Percentiles rank a stretch among this genome's conserved stretches.
These are phyloP conservation scores for Siniperca chuatsi DNA, from an alignment of 2,113 vertebrate species.

Conservation along the genomic window DNA sequence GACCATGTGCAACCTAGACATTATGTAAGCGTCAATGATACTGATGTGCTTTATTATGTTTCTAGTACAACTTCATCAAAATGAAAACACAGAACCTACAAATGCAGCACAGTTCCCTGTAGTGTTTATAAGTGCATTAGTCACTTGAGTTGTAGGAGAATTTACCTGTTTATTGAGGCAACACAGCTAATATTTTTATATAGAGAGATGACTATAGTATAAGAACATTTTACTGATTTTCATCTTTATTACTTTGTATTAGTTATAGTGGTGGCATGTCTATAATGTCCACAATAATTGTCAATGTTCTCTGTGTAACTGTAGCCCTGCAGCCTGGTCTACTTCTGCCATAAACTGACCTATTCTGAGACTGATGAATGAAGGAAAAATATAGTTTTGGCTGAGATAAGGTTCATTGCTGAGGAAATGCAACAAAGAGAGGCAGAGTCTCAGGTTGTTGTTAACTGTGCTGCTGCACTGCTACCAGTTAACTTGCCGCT, in stretches of 20 bases:
- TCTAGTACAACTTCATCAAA: slow-evolving; percentile 63
- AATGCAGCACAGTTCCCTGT: slow-evolving; percentile 68
- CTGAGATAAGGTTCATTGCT: slow-evolving; percentile 8
- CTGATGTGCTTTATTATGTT: slow-evolving; percentile 66
- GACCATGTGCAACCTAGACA: slow-evolving; percentile 56
- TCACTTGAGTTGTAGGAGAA: slow-evolving; percentile 59
- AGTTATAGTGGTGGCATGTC: slow-evolving; percentile 36
- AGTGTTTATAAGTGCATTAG: slow-evolving; percentile 67
- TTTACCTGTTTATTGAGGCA: slow-evolving; percentile 60
- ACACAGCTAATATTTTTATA: slow-evolving; percentile 58
- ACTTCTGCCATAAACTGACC: slow-evolving; percentile 10
- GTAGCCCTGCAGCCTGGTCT: slow-evolving; percentile 14
- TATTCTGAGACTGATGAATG: slow-evolving; percentile 17
- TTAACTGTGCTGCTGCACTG: slow-evolving; percentile 30
- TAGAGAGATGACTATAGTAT: slow-evolving; percentile 55
- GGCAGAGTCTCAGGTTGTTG: slow-evolving; percentile 15
- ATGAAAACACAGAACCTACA: slow-evolving; percentile 67
- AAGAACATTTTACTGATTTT: slow-evolving; percentile 27
- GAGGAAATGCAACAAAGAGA: too few relatives aligned
- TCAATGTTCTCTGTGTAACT: slow-evolving; percentile 29
- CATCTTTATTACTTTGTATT: slow-evolving; percentile 43
- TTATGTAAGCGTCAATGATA: slow-evolving; percentile 55
- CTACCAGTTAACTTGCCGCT: not conserved
- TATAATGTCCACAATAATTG: slow-evolving; percentile 37
- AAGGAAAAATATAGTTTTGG: slow-evolving; percentile 15